These are phyloP conservation scores for Lasaia peninsularis DNA, from an alignment of 1,140 invertebrate genomes.

Conservation along the genomic window DNA sequence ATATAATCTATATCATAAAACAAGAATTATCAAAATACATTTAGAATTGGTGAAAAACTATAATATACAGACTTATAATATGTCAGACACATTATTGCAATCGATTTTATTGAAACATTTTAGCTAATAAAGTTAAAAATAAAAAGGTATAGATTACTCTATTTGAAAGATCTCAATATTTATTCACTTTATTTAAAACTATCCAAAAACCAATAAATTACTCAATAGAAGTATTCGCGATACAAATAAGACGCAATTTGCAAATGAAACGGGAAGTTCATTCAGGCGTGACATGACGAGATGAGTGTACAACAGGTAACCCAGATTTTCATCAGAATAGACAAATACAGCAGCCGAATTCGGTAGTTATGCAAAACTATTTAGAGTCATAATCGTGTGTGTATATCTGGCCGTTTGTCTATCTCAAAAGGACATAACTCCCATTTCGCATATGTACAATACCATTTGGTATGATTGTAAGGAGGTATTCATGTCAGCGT, in stretches of 20 bases:
- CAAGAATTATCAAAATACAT: no score
- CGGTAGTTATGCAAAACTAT: background rate
- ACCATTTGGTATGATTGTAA: slow-evolving; percentile 8
- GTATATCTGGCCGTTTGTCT: background rate
- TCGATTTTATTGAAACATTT: no score
- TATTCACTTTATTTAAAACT: background rate
- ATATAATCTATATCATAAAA: no score
- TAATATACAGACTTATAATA: no score
- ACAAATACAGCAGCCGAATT: background rate
- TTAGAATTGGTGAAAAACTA: no score
- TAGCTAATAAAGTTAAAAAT: no score
- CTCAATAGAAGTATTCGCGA: background rate
- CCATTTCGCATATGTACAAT: slow-evolving; percentile 3
- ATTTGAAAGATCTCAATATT: background rate
- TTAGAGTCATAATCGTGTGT: background rate
- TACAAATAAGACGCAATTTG: slow-evolving; percentile 10
- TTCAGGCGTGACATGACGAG: slow-evolving; percentile 5
- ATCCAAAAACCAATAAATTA: background rate
- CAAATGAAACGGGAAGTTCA: slow-evolving; percentile 4
- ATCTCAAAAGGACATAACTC: background rate
- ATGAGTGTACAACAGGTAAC: background rate
- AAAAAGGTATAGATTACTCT: background rate
- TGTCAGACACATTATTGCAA: no score
- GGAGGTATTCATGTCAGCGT: slow-evolving; percentile 6
- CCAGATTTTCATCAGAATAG: background rate